Percentiles rank a stretch among this genome's conserved stretches.
Conservation (phyloP, 2,888 invertebrate genomes). For the Sminthurides aquaticus region DNA sequence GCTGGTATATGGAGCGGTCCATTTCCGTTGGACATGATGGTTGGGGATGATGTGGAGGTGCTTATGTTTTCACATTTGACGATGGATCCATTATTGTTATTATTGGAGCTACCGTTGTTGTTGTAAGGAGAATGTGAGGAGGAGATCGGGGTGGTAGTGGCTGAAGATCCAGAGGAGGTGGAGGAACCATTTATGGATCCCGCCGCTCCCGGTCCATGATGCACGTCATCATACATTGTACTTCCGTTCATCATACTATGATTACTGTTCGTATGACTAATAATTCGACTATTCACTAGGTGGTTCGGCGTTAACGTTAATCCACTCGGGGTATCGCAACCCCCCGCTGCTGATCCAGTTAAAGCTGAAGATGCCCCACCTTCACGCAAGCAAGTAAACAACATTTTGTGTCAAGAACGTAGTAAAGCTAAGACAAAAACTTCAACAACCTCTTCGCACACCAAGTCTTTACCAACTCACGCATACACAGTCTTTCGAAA, state of each 20-base stretch:
- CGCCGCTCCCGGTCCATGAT: constrained; percentile 28
- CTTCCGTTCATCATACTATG: constrained; percentile 42
- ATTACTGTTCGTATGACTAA: constrained; percentile 23
- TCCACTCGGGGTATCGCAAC: constrained; percentile 36
- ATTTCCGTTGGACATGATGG: constrained; percentile 33
- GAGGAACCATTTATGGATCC: constrained; percentile 31
- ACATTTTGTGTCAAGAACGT: constrained; percentile 37
- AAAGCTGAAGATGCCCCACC: constrained; percentile 41
- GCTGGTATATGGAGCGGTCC: constrained; percentile 43
- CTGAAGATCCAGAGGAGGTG: constrained; percentile 35
- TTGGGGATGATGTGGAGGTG: constrained; percentile 40
- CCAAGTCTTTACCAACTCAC: no score
- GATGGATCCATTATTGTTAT: constrained; percentile 18
- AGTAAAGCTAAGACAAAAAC: no score
- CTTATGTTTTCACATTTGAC: constrained; percentile 25
- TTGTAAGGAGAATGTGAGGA: constrained; percentile 38
- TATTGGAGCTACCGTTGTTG: constrained; percentile 32
- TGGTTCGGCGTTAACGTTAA: constrained; percentile 23
- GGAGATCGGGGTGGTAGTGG: constrained; percentile 41
- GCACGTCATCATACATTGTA: constrained; percentile 38
- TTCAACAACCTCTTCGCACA: no score
- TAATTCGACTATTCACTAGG: constrained; percentile 25
- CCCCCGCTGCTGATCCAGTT: constrained; percentile 35
- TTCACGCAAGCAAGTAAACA: constrained; percentile 44
- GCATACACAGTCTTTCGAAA: no score